Base-by-base conservation (phyloP, 2,797 vertebrate species). In the Oreortyx pictus region DNA sequence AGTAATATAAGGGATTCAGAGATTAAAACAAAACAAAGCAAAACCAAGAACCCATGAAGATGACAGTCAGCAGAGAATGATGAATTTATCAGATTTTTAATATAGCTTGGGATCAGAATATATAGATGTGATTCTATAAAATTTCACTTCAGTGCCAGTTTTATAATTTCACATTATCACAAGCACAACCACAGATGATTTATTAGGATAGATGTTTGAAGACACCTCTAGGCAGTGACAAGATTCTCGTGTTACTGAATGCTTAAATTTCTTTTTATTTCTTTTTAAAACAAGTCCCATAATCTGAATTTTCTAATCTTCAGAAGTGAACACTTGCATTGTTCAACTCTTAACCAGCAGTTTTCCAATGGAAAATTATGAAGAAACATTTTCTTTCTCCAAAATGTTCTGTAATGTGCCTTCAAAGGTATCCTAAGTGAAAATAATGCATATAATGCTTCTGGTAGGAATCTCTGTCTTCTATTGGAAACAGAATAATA, bases 221-320 rank as follows among this genome's bases (percentile, higher is more conserved):
- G 94, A 52, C 43, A 70, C 74, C 89, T 96, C 89, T 90, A 91
- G 73, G 92, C 82, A 95, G 52, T 86, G 93, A 84, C 68, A 95
- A 80, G 92, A 93, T 92, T 97, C 95, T 67, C 68, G 74, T 67
- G 37, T 92, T 97, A 94, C 82, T 95, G 89, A 93, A 97, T 86
- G 87, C 92, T 95, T 92, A 75, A 91, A 70, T 35, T 60, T 90
- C 15, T 44, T 91, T 91, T 94, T 88, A 96, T 93, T 91, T 35
- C 13, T 59, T 35, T 59, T 35, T 96, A 92, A 91, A 79, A 87
- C 87, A 92, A 88, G 87, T 92, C 70, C 67, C 96, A 95, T 96
- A 92, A 94, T 93, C 86, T 92, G 79, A 90, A 92, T 92, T 33
- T 90, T 95, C 92, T 90, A 81, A 77, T 71, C 44, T 79, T 62